Evolutionary conservation across 2,888 invertebrate species (phyloP).

Genomic region (Notodonta ziczac): DNA sequence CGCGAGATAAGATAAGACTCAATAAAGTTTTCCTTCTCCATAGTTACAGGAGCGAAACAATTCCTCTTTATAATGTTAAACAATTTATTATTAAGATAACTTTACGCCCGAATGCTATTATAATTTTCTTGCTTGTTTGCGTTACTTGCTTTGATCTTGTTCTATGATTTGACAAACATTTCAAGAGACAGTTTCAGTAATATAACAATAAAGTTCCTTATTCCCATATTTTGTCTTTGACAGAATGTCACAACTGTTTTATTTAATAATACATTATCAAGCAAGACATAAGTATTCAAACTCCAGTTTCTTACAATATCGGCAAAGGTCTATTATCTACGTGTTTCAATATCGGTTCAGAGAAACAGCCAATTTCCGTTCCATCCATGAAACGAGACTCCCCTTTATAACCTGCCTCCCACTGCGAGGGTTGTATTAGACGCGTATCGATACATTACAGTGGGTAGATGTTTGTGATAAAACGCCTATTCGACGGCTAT

Average conservation of each 20-base stretch:
- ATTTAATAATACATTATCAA: too few species aligned
- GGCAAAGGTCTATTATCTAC: slow-evolving; percentile 12
- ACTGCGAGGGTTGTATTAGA: slow-evolving; percentile 30
- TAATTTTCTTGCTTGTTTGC: too few species aligned
- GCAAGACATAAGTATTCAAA: too few species aligned
- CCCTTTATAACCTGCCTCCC: slow-evolving; percentile 25
- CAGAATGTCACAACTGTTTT: too few species aligned
- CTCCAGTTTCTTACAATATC: slow-evolving; percentile 4
- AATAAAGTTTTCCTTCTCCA: slow-evolving; percentile 49
- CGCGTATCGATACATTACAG: slow-evolving; percentile 23
- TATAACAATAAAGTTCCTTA: too few species aligned
- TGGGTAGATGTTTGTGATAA: slow-evolving; percentile 23
- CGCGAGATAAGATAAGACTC: slow-evolving; percentile 44
- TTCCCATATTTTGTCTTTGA: too few species aligned
- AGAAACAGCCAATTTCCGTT: slow-evolving; percentile 33
- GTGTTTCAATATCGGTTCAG: slow-evolving; percentile 18
- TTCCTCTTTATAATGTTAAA: slow-evolving; percentile 3
- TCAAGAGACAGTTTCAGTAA: too few species aligned
- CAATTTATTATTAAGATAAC: too few species aligned
- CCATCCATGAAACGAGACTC: slow-evolving; percentile 18
- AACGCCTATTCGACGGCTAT: slow-evolving; percentile 18
- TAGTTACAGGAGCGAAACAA: slow-evolving; percentile 26
- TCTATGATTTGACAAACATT: too few species aligned
- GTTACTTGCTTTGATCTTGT: too few species aligned
- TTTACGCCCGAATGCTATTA: too few species aligned